These are phyloP conservation scores for Enhydra lutris DNA, from an alignment of 2,113 vertebrate species.

Conservation along the genomic window DNA sequence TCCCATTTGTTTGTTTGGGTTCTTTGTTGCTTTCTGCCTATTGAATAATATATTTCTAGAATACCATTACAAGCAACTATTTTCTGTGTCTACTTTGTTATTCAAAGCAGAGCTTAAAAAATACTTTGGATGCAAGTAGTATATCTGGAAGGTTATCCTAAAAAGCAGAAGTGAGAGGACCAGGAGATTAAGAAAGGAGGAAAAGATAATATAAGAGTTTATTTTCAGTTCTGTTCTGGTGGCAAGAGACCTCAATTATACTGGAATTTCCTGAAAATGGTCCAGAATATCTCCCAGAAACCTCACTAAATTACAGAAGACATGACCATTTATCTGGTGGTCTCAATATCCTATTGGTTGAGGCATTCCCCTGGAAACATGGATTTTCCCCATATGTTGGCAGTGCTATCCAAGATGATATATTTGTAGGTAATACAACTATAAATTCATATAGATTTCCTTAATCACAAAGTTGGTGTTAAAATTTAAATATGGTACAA, in stretches of 20 bases:
- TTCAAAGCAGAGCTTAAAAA: not conserved
- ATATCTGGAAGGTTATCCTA: not conserved
- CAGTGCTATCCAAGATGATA: not conserved
- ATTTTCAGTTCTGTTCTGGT: not conserved
- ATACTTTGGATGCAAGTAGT: not conserved
- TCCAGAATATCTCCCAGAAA: not conserved
- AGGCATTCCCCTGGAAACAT: not conserved
- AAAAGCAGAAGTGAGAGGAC: not conserved
- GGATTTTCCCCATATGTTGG: fast-evolving
- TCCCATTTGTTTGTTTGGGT: not conserved
- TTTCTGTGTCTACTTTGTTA: not conserved
- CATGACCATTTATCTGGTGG: not conserved
- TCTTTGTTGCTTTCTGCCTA: not conserved
- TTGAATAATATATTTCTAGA: not conserved
- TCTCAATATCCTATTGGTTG: not conserved
- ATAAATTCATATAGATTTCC: not conserved
- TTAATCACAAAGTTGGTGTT: not conserved
- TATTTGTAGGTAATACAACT: not conserved
- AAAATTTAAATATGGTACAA: not conserved
- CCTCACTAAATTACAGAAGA: too few relatives aligned
- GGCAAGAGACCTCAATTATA: not conserved
- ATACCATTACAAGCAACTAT: not conserved
- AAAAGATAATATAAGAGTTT: not conserved
- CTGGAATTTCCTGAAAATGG: not conserved
- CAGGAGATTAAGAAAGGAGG: not conserved